Evolutionary conservation across 2,797 vertebrate genomes (phyloP).

Genomic region (Dallia pectoralis): DNA sequence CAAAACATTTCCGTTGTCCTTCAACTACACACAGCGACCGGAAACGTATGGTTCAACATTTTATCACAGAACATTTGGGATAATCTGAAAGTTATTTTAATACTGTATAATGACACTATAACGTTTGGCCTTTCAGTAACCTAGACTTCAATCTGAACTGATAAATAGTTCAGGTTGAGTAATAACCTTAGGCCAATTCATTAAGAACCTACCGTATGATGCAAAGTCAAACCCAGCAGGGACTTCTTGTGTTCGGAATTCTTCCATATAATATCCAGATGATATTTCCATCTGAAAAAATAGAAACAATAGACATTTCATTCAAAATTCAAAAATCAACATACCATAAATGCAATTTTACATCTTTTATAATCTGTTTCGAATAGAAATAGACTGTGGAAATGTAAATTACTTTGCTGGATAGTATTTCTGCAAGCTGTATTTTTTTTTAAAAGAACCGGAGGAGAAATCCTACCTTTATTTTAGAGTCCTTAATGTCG

Average conservation of each 20-base stretch:
- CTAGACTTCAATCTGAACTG: not conserved
- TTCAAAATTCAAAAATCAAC: not conserved
- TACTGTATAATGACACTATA: not conserved
- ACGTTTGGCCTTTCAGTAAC: not conserved
- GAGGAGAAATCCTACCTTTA: constrained; percentile 50
- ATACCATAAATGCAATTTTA: not conserved
- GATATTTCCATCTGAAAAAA: constrained; percentile 74
- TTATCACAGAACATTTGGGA: constrained; percentile 26
- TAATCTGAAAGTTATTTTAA: constrained; percentile 1
- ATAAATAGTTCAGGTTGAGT: not conserved
- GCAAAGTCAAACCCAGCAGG: constrained; percentile 77
- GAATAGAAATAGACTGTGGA: not conserved
- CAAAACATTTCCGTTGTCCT: constrained; percentile 72
- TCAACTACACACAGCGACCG: constrained; percentile 65
- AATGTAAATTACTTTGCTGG: not conserved
- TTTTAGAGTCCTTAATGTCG: constrained; percentile 47
- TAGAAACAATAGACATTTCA: not conserved
- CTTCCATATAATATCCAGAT: constrained; percentile 72
- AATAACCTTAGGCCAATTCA: not conserved
- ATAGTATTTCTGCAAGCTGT: not conserved
- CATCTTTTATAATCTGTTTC: not conserved
- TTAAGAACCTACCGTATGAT: constrained; percentile 67
- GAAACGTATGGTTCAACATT: constrained; percentile 54
- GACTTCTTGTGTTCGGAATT: constrained; percentile 80
- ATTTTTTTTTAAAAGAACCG: not conserved